Evolutionary conservation across 2,888 invertebrate species (phyloP), one percentile per base, ranked within the genome.

Genomic region (Melinaea marsaeus): DNA sequence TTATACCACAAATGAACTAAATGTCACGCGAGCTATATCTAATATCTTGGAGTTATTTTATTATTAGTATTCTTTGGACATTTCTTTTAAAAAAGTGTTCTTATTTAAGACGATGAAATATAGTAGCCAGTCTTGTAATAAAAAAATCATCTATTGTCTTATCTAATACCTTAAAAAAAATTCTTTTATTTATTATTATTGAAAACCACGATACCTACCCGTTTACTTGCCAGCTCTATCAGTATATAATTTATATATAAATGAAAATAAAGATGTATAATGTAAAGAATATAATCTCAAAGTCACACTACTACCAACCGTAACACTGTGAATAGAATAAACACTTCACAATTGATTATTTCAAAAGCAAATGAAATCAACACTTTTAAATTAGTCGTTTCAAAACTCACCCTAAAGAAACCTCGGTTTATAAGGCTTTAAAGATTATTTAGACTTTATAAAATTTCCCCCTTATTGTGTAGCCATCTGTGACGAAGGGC

Each of bases 371-470:
- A 51, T 51, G 51, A 51, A 51, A 51, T 32, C 51, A 32, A 51
- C 51, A 51, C 51, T 51, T 51, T 32, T 32, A 51, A 51, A 51
- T 51, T 51, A 32, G 51, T 32, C 51, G 51, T 51, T 51, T 42
- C 9, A 51, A 32, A 51, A 51, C 22, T 51, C 51, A 32, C 51
- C 51, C 51, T 32, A 22, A 32, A 51, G 13, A 34, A 13, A 58
- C 33, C 60, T 54, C 48, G 54, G 9, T 42, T 37, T 60, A 78
- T 79, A 78, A 79, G 83, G 84, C 85, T 89, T 90, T 85, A 88
- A 90, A 89, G 87, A 89, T 90, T 90, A 90, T 90, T 90, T 84
- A 89, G 90, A 90, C 87, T 90, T 89, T 88, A 86, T 86, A 88
- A 84, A 88, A 86, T 87, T 70, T 79, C 76, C 78, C 85, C 88